These are phyloP conservation scores for Amblyornis subalaris DNA, from an alignment of 2,113 vertebrate genomes.

Conservation along the genomic window DNA sequence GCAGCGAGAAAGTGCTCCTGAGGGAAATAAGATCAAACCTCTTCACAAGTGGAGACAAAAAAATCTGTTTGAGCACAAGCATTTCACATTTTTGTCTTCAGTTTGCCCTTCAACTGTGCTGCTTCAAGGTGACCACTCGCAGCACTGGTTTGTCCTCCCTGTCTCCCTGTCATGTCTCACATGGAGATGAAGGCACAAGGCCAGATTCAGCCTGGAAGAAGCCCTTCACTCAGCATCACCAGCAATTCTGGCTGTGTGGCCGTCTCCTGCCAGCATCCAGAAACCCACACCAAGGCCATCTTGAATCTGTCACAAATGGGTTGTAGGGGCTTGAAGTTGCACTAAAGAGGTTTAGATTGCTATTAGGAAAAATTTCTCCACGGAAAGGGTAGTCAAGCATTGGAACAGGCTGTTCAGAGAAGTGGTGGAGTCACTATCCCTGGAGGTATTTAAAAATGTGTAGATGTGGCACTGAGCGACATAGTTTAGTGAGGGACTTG, in stretches of 20 bases:
- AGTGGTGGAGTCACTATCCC: not conserved
- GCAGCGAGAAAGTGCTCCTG: not conserved
- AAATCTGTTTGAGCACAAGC: not conserved
- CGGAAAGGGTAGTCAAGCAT: not conserved
- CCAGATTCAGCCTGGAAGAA: not conserved
- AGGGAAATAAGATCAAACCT: not conserved
- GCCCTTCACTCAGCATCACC: rapidly evolving
- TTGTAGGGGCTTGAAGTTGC: not conserved
- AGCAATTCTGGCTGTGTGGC: not conserved
- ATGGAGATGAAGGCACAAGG: not conserved
- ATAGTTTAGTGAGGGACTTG: not conserved
- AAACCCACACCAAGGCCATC: not conserved
- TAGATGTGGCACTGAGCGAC: not conserved
- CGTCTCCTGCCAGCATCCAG: not conserved
- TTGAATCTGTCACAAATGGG: not conserved
- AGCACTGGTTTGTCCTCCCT: not conserved
- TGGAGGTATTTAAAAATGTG: not conserved
- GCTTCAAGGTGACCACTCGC: rapidly evolving
- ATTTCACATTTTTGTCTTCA: not conserved
- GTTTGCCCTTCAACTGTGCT: not conserved
- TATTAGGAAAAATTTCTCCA: not conserved
- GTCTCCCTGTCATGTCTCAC: not conserved
- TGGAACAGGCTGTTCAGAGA: not conserved
- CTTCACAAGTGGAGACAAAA: not conserved
- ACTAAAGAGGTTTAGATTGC: not conserved